phyloP scores from a whole-genome alignment of 2,797 vertebrate genomes.

The Eutrigla gurnardus region DNA sequence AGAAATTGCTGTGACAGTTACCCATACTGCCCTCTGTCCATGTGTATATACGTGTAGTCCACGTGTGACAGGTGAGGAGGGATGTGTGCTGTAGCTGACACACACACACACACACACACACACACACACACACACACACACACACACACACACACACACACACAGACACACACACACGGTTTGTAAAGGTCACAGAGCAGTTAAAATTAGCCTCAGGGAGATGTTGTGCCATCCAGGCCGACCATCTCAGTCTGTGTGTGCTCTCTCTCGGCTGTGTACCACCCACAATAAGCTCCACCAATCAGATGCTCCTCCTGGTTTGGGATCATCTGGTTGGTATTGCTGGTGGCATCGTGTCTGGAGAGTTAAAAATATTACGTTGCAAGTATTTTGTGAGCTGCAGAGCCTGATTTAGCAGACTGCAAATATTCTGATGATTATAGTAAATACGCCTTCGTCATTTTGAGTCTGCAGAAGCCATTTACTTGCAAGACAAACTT shows the following conservation, averaged over 20 bases:
- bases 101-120: conserved; percentile 16
- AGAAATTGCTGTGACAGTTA: conserved; percentile 68
- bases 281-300: background rate
- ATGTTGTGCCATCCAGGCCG: background rate
- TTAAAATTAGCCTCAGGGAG: conserved; percentile 52
- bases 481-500: too few relatives aligned
- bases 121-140: conserved; percentile 2
- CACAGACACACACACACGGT: conserved; percentile 27
- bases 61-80: conserved; percentile 46
- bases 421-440: background rate
- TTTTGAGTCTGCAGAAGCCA: too few relatives aligned
- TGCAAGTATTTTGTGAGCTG: background rate
- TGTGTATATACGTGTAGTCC: background rate
- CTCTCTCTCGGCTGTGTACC: too few relatives aligned
- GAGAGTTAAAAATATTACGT: background rate
- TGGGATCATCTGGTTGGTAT: background rate
- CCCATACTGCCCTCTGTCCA: conserved; percentile 42
- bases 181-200: conserved; percentile 63
- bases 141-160: conserved; percentile 17
- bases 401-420: background rate
- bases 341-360: background rate
- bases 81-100: background rate
- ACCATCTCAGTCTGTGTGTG: background rate
- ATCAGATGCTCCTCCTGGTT: background rate
- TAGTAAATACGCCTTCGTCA: background rate